These are phyloP conservation scores for Coregonus suidteri DNA, from an alignment of 2,797 vertebrate species.

Conservation along the genomic window DNA sequence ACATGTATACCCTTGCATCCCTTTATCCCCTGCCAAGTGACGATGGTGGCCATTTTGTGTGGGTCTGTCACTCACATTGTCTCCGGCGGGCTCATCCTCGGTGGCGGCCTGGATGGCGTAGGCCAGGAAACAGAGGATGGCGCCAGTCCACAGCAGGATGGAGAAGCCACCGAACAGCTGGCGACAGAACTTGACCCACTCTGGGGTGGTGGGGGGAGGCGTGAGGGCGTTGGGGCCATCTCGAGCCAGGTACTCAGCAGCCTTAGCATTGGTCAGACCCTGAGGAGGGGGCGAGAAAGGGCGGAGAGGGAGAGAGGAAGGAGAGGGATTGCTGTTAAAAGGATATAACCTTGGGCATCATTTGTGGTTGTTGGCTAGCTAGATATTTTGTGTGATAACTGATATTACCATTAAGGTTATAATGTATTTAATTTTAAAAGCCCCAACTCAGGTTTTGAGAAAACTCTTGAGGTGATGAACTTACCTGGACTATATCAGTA, in stretches of 20 bases:
- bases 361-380: background rate
- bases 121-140: constrained; percentile 91
- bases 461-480: constrained; percentile 17
- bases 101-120: constrained; percentile 91
- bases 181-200: constrained; percentile 94
- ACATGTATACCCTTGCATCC: background rate
- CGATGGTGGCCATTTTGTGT: background rate
- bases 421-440: background rate
- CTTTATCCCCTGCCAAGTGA: background rate
- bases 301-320: background rate
- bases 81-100: constrained; percentile 85
- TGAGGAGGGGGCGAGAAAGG: background rate
- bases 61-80: constrained; percentile 81
- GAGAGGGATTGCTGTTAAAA: background rate
- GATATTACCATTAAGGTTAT: background rate
- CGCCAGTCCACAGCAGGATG: constrained; percentile 88
- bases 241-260: constrained; percentile 35
- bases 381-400: background rate
- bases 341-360: too few relatives aligned
- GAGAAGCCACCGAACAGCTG: constrained; percentile 95
- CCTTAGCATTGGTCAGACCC: background rate
- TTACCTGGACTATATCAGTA: constrained; percentile 91
- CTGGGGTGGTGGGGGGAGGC: constrained; percentile 89
- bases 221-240: constrained; percentile 92
- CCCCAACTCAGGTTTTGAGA: background rate